Percentiles rank a stretch among this genome's conserved stretches.
Evolutionary conservation across 1,140 invertebrate genomes (phyloP).

Genomic region (Cydia amplana): DNA sequence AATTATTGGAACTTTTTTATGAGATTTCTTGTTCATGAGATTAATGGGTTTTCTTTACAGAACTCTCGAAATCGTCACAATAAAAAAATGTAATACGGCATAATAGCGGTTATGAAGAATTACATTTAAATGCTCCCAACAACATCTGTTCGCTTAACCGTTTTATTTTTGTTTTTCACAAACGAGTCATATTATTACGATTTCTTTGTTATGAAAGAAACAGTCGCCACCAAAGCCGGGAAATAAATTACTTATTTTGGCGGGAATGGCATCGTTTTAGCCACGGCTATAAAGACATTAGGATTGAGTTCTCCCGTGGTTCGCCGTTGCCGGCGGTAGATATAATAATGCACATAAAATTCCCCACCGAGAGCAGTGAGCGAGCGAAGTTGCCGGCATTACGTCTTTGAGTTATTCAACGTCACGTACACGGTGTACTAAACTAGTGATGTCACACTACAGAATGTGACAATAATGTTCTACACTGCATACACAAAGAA

Average conservation of each 20-base stretch:
- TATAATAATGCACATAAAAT: constrained; percentile 58
- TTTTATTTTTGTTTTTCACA: background rate
- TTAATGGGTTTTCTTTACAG: no score
- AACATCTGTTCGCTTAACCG: no score
- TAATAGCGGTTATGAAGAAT: no score
- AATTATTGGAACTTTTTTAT: no score
- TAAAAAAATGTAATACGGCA: no score
- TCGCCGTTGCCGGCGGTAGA: constrained; percentile 38
- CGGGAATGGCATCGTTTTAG: constrained; percentile 45
- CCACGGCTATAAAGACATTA: constrained; percentile 47
- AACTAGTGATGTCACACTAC: constrained; percentile 24
- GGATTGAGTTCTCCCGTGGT: constrained; percentile 44
- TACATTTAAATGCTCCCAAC: no score
- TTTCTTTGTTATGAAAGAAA: constrained; percentile 28
- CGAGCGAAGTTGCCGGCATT: constrained; percentile 48
- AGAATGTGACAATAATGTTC: background rate
- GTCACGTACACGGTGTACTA: constrained; percentile 48
- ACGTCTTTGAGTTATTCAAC: constrained; percentile 54
- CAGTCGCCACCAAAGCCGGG: constrained; percentile 37
- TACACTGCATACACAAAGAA: background rate
- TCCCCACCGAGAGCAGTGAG: constrained; percentile 46
- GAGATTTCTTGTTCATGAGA: no score
- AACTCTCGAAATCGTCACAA: no score
- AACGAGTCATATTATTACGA: constrained; percentile 25
- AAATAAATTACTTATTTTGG: constrained; percentile 49